These are phyloP conservation scores for Bombus confusus DNA, from an alignment of 1,140 invertebrate genomes.

Conservation along the genomic window DNA sequence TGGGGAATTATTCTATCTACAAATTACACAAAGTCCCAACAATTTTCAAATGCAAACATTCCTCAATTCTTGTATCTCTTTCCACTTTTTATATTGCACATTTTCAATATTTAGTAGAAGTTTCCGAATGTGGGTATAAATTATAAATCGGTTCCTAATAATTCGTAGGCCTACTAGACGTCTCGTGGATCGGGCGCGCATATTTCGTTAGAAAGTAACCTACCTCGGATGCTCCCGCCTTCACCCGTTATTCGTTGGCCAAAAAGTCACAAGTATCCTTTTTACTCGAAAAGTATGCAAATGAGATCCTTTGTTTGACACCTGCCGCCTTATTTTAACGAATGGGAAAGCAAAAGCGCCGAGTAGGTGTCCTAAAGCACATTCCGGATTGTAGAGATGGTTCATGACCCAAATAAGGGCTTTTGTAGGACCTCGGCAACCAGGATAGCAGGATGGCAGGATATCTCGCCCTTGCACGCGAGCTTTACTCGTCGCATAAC, in stretches of 20 bases:
- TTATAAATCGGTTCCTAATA: slow-evolving; percentile 69
- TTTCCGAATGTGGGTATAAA: background rate
- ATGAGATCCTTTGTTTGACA: slow-evolving; percentile 82
- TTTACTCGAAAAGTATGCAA: slow-evolving; percentile 78
- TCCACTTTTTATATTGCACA: too few relatives aligned
- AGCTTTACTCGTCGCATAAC: slow-evolving; percentile 56
- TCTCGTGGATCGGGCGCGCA: slow-evolving; percentile 77
- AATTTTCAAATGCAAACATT: background rate
- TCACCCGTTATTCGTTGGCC: background rate
- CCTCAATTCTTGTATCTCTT: background rate
- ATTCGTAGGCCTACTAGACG: slow-evolving; percentile 82
- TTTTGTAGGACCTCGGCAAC: slow-evolving; percentile 81
- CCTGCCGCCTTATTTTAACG: slow-evolving; percentile 81
- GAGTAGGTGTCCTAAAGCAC: slow-evolving; percentile 61
- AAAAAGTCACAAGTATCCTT: background rate
- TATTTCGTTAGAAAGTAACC: slow-evolving; percentile 26
- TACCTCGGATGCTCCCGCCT: slow-evolving; percentile 2
- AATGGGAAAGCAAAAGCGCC: slow-evolving; percentile 72
- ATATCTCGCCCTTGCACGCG: slow-evolving; percentile 63
- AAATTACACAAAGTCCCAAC: background rate
- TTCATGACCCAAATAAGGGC: slow-evolving; percentile 82
- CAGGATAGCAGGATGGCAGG: slow-evolving; percentile 75
- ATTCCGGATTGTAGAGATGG: slow-evolving; percentile 64
- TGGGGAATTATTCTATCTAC: background rate
- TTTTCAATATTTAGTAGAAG: too few relatives aligned